Percentiles rank a stretch among this genome's conserved stretches.
These are phyloP conservation scores for Emmelina monodactyla DNA, from an alignment of 2,888 invertebrate genomes.

Conservation along the genomic window DNA sequence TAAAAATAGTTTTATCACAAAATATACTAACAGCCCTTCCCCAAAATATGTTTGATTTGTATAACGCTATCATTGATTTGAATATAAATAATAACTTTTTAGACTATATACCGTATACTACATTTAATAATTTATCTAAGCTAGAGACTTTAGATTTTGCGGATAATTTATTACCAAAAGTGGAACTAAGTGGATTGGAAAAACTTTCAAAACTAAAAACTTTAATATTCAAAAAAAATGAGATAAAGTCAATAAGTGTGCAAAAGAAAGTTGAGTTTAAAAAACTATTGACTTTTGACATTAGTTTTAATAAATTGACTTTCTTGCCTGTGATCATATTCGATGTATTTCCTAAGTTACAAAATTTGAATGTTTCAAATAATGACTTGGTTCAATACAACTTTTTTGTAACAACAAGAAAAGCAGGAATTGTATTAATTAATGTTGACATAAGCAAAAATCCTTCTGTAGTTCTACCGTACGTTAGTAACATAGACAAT, in stretches of 20 bases:
- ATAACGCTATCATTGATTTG: conserved; percentile 77
- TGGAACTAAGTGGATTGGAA: conserved; percentile 71
- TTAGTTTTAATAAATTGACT: conserved; percentile 47
- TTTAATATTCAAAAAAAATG: conserved; percentile 47
- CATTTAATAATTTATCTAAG: conserved; percentile 75
- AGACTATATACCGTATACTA: conserved; percentile 78
- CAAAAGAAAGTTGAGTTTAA: conserved; percentile 40
- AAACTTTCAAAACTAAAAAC: conserved; percentile 42
- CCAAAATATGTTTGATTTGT: conserved; percentile 70
- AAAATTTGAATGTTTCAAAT: conserved; percentile 48
- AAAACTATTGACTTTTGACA: conserved; percentile 40
- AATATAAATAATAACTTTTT: conserved; percentile 78
- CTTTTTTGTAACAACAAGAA: conserved; percentile 37
- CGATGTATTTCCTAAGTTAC: conserved; percentile 49
- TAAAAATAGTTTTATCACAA: conserved; percentile 75
- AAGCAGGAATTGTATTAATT: conserved; percentile 32
- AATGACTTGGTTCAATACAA: conserved; percentile 47
- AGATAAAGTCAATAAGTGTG: conserved; percentile 40
- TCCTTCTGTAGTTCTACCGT: conserved; percentile 40
- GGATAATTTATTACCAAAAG: conserved; percentile 71
- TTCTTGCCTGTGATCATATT: conserved; percentile 38
- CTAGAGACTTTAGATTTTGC: conserved; percentile 76
- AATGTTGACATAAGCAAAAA: conserved; percentile 55
- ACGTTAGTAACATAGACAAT: conserved; percentile 30
- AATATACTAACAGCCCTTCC: conserved; percentile 74